These are phyloP conservation scores for Pangasius sanitwongsei DNA, from an alignment of 2,797 vertebrate species.

Conservation along the genomic window DNA sequence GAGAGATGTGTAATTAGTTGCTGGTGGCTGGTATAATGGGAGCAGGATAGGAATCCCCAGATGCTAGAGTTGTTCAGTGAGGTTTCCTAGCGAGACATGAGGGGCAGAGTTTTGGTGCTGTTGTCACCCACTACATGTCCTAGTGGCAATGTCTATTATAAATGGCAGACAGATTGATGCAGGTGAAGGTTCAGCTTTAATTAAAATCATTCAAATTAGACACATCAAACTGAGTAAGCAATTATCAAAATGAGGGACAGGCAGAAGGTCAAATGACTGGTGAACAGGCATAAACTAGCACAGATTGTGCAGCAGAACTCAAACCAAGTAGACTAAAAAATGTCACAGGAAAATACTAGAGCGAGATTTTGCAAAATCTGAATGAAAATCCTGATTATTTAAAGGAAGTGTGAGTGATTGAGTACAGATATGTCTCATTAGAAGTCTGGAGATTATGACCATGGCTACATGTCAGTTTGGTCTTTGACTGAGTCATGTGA, in stretches of 20 bases:
- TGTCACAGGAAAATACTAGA: not conserved
- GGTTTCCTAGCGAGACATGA: not conserved
- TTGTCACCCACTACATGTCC: not conserved
- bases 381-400: not conserved
- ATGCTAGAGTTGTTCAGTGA: not conserved
- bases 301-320: not conserved
- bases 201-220: constrained; percentile 1
- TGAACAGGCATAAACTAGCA: not conserved
- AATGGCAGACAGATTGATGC: not conserved
- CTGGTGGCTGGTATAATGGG: not conserved
- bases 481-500: not conserved
- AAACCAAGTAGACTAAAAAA: not conserved
- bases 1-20: not conserved
- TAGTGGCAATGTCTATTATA: not conserved
- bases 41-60: not conserved
- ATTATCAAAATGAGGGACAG: not conserved
- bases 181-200: not conserved
- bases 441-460: not conserved
- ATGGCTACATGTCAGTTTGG: not conserved
- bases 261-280: not conserved
- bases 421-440: not conserved
- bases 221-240: not conserved
- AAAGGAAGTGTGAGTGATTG: not conserved
- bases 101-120: not conserved
- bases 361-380: not conserved